Base-by-base conservation (phyloP, 2,888 invertebrate genomes). In the Sisyra terminalis region DNA sequence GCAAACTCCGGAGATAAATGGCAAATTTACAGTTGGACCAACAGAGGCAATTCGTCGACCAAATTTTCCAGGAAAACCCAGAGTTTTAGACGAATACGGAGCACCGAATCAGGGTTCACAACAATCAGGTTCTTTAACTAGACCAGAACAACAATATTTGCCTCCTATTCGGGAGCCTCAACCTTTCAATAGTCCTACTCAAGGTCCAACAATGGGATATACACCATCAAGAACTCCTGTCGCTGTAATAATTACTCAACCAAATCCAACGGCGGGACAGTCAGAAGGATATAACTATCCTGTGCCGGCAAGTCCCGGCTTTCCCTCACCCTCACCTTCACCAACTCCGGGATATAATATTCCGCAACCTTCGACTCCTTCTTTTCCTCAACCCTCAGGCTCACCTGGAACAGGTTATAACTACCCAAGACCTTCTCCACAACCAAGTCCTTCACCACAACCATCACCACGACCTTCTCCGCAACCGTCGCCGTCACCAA, bases 361-460 rank as follows among this genome's bases (percentile, higher is more conserved):
- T 4, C 13, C 13, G 30, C n/a, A 11, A n/a, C 11, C 30, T 30
- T 30, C 30, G 2, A n/a, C 30, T 30, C 10, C 30, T 4, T n/a
- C n/a, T n/a, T n/a, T n/a, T n/a, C n/a, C n/a, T n/a, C n/a, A n/a
- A n/a, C n/a, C n/a, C 3, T 10, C n/a, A 30, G 30, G 30, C 3
- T 4, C 11, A 4, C 11, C 3, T 3, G n/a, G 10, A 1, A 15
- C 11, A 15, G 37, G 37, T 7, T 37, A 37, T 37, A 37, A 37
- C 14, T 39, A 39, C 18, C 35, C 35, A 35, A 35, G 35, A 35
- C 35, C 35, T 8, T 13, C n/a, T 9, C 18, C 39, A 1, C 39
- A 18, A 29, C 18, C 39, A 24, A n/a, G 24, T 3, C 39, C 39
- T 3, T 13, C 16, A 29, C 39, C 39, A 39, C 13, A 15, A 2